Evolutionary conservation across 2,888 invertebrate species (phyloP).

Genomic region (Dynastes tityus): DNA sequence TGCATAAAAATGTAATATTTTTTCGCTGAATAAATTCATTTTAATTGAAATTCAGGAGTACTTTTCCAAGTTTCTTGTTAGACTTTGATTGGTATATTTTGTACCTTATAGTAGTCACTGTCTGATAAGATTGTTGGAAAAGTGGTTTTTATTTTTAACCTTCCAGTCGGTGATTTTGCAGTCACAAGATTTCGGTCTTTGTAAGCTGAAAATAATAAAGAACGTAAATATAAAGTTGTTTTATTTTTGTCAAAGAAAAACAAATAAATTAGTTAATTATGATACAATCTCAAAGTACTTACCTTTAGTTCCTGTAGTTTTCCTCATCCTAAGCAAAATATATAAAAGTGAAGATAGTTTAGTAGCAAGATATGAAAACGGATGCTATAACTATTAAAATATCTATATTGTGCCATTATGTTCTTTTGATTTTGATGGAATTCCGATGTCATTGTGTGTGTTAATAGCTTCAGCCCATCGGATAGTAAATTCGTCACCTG

Average conservation of each 20-base stretch:
- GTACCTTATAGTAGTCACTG: constrained; percentile 51
- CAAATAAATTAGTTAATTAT: constrained; percentile 45
- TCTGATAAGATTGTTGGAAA: constrained; percentile 66
- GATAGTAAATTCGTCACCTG: constrained; percentile 99
- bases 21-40: constrained; percentile 67
- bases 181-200: constrained; percentile 50
- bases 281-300: constrained; percentile 22
- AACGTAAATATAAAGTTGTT: constrained; percentile 60
- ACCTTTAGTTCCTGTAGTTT: constrained; percentile 39
- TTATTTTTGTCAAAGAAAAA: constrained; percentile 58
- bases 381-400: constrained; percentile 5
- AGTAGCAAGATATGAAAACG: constrained; percentile 11
- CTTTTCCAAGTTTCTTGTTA: constrained; percentile 66
- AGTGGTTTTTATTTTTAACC: constrained; percentile 66
- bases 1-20: constrained; percentile 61
- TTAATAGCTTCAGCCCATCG: constrained; percentile 95
- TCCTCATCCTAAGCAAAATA: constrained; percentile 35
- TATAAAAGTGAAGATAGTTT: constrained; percentile 20
- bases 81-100: constrained; percentile 57
- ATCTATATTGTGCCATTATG: constrained; percentile 52
- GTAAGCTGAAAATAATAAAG: constrained; percentile 59
- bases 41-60: constrained; percentile 61
- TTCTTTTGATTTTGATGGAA: constrained; percentile 50
- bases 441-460: constrained; percentile 54
- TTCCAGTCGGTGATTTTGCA: constrained; percentile 56